Conservation (phyloP, 2,113 vertebrate genomes). For the Alethe diademata region DNA sequence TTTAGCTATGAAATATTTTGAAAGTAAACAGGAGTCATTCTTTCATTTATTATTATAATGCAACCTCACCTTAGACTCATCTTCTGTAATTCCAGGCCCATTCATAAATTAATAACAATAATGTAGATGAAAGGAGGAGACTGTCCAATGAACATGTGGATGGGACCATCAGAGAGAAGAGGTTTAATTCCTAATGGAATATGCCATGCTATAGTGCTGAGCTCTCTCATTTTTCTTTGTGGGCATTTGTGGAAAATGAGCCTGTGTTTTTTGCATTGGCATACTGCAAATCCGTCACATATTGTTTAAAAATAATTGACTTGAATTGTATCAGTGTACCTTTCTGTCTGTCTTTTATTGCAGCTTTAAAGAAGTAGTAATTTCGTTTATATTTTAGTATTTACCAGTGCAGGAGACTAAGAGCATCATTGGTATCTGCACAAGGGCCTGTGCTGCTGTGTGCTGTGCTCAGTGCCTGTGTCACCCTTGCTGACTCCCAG, state of each 20-base stretch:
- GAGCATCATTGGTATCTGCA: neutral
- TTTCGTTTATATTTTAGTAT: neutral
- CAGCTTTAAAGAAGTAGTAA: neutral
- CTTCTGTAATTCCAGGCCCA: constrained; percentile 63
- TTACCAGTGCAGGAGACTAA: neutral
- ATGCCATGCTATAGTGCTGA: constrained; percentile 1
- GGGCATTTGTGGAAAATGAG: constrained; percentile 56
- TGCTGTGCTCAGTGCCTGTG: neutral
- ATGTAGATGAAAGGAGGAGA: constrained; percentile 68
- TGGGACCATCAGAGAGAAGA: constrained; percentile 65
- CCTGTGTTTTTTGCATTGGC: constrained; percentile 18
- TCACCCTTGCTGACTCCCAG: neutral
- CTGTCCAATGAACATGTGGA: constrained; percentile 64
- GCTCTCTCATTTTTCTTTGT: constrained; percentile 48
- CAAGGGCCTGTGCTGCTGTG: neutral
- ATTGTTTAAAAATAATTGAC: constrained; percentile 40
- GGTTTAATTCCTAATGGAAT: constrained; percentile 64
- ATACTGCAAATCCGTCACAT: constrained; percentile 18
- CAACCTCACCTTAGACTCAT: constrained; percentile 63
- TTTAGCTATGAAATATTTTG: constrained; percentile 71
- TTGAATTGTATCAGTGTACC: neutral
- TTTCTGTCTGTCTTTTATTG: neutral
- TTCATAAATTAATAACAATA: constrained; percentile 77
- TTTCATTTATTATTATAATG: constrained; percentile 79
- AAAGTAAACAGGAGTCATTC: constrained; percentile 71